Conservation (phyloP, 23 tunicate species). For the Halocynthia roretzi region DNA sequence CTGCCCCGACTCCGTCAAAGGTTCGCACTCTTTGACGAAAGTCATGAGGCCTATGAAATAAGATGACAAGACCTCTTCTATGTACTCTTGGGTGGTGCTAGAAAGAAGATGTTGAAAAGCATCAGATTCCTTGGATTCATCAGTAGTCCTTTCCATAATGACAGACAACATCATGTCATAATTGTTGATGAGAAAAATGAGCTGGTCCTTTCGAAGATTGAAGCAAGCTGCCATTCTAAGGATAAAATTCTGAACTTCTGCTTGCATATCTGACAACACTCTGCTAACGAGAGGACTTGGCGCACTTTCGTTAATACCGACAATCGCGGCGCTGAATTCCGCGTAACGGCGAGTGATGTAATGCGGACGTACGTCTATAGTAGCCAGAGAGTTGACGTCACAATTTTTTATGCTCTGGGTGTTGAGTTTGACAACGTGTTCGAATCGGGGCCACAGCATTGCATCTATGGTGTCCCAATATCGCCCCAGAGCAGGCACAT, state of each 20-base stretch:
- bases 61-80: constrained; percentile 83
- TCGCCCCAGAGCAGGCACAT: constrained; percentile 49
- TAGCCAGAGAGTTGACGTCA: constrained; percentile 70
- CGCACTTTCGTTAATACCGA: constrained; percentile 67
- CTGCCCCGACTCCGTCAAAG: constrained; percentile 58
- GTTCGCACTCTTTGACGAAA: constrained; percentile 87
- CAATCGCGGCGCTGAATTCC: constrained; percentile 85
- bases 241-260: constrained; percentile 90
- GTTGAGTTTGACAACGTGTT: constrained; percentile 59
- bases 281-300: constrained; percentile 67
- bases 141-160: constrained; percentile 73
- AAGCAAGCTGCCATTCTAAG: constrained; percentile 80
- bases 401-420: constrained; percentile 73
- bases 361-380: constrained; percentile 90
- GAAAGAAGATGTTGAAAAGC: constrained; percentile 84
- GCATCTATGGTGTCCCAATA: constrained; percentile 83
- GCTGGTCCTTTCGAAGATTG: constrained; percentile 67
- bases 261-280: constrained; percentile 59
- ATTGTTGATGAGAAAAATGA: constrained; percentile 92
- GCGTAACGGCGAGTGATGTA: constrained; percentile 94
- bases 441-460: constrained; percentile 93
- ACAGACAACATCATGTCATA: constrained; percentile 97
- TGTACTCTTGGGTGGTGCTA: constrained; percentile 76
- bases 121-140: constrained; percentile 82
- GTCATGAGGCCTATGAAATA: constrained; percentile 88